Evolutionary conservation across 2,888 invertebrate species (phyloP).

Genomic region (Lithosia quadra): DNA sequence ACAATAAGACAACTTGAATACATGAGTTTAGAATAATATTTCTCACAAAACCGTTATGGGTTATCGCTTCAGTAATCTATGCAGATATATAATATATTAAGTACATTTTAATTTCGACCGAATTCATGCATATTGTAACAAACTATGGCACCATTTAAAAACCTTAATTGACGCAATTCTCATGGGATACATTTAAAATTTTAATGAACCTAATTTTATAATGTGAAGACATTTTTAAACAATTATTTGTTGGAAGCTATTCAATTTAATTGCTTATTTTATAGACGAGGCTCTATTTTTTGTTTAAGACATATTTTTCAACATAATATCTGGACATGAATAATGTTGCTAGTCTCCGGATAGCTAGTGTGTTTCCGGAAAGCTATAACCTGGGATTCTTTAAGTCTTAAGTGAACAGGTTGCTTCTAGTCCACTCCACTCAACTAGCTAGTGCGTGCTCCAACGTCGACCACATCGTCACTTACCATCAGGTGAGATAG

Average conservation of each 20-base stretch:
- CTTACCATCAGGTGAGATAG: no score
- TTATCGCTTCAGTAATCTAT: slow-evolving; percentile 18
- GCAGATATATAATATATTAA: slow-evolving; percentile 10
- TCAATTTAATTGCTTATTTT: neutral
- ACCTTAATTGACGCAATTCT: slow-evolving; percentile 30
- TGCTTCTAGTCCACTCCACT: no score
- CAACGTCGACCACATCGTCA: no score
- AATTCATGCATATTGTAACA: slow-evolving; percentile 14
- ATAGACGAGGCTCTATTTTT: neutral
- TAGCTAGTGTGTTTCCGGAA: no score
- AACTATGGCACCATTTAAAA: slow-evolving; percentile 19
- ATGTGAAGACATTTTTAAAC: neutral
- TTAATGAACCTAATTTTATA: neutral
- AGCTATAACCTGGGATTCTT: no score
- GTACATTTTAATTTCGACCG: slow-evolving; percentile 15
- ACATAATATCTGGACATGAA: neutral
- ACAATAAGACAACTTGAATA: slow-evolving; percentile 6
- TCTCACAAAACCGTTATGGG: slow-evolving; percentile 16
- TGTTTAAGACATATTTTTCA: neutral
- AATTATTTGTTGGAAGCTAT: slow-evolving; percentile 2
- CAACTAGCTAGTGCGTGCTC: no score
- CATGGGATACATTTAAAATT: slow-evolving; percentile 20
- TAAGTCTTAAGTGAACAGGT: no score
- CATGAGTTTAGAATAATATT: slow-evolving; percentile 4
- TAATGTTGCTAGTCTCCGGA: no score